phyloP scores from a whole-genome alignment of 1,140 invertebrate species.

The Drosophila watanabei region DNA sequence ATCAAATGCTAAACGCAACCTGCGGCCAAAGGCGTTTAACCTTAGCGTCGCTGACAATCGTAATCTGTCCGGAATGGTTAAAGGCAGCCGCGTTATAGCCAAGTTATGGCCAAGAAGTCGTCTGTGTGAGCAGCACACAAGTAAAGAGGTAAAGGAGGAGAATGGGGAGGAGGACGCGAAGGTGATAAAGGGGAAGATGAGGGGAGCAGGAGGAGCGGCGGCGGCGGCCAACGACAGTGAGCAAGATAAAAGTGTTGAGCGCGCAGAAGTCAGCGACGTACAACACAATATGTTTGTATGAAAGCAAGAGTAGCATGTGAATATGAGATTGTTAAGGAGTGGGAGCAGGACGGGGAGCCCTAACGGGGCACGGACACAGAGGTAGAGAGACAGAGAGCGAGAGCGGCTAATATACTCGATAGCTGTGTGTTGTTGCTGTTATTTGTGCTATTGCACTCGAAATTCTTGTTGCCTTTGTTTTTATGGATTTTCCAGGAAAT shows the following conservation, averaged over 20 bases:
- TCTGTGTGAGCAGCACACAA: background rate
- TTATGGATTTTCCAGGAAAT: conserved; percentile 79
- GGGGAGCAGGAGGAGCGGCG: conserved; percentile 22
- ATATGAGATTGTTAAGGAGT: conserved; percentile 50
- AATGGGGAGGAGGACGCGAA: conserved; percentile 10
- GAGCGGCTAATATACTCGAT: conserved; percentile 71
- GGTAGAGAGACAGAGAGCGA: conserved; percentile 12
- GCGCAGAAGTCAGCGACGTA: conserved; percentile 60
- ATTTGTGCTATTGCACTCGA: conserved; percentile 76
- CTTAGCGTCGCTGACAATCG: conserved; percentile 52
- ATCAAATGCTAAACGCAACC: conserved; percentile 20
- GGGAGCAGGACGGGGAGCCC: conserved; percentile 16
- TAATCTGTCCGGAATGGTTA: conserved; percentile 68
- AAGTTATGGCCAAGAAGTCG: conserved; percentile 37
- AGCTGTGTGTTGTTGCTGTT: conserved; percentile 50
- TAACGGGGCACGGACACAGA: conserved; percentile 2
- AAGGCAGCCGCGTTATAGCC: conserved; percentile 46
- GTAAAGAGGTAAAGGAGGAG: background rate
- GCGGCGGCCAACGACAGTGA: conserved; percentile 49
- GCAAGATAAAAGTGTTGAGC: conserved; percentile 79
- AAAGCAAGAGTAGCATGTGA: conserved; percentile 77
- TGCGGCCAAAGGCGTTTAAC: conserved; percentile 22
- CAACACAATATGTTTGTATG: conserved; percentile 30
- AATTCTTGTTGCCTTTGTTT: conserved; percentile 82
- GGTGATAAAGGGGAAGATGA: conserved; percentile 15